These are phyloP conservation scores for Megastigmus dorsalis DNA, from an alignment of 2,888 invertebrate species.

Conservation along the genomic window DNA sequence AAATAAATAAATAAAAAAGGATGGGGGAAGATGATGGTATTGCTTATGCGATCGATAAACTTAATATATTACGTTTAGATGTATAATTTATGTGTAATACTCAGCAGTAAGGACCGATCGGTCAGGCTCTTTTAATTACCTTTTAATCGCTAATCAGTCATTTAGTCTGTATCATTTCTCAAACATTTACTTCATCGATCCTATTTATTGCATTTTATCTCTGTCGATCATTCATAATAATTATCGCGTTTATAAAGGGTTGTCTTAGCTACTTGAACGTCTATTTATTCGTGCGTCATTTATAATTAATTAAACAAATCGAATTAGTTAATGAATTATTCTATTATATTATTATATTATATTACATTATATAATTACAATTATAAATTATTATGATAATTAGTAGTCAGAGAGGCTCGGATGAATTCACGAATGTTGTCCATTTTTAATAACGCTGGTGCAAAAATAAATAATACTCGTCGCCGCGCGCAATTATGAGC, in stretches of 20 bases:
- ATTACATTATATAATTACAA: constrained; percentile 51
- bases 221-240: constrained; percentile 37
- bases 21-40: constrained; percentile 19
- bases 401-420: constrained; percentile 52
- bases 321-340: constrained; percentile 48
- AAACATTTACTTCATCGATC: constrained; percentile 41
- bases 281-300: constrained; percentile 48
- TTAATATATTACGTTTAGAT: constrained; percentile 51
- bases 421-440: constrained; percentile 50
- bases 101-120: constrained; percentile 38
- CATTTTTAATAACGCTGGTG: constrained; percentile 11
- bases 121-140: constrained; percentile 39
- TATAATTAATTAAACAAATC: constrained; percentile 38
- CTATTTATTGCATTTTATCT: constrained; percentile 52
- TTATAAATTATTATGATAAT: constrained; percentile 52
- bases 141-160: constrained; percentile 46
- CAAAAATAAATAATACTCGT: constrained; percentile 33
- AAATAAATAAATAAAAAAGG: background rate
- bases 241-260: constrained; percentile 40
- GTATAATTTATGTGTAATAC: constrained; percentile 52
- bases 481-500: constrained; percentile 2
- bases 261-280: constrained; percentile 52
- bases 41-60: constrained; percentile 43
- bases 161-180: constrained; percentile 45
- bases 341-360: constrained; percentile 42